Conservation (phyloP, 2,888 invertebrate genomes). For the Drosophila rubida region DNA sequence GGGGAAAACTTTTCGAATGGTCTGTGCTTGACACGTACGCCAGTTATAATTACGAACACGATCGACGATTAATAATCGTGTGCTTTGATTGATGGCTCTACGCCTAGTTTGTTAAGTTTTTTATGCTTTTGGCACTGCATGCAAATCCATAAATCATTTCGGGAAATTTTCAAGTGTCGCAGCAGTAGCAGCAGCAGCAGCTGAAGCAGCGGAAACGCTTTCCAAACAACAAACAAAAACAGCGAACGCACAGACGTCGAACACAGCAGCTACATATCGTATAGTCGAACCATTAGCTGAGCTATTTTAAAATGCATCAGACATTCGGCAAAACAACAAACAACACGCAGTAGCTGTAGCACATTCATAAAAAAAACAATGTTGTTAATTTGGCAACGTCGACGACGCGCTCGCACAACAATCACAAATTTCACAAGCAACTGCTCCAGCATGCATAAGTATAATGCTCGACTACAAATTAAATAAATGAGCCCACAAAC, state of each 20-base stretch:
- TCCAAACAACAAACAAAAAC: slow-evolving; percentile 27
- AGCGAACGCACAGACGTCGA: slow-evolving; percentile 5
- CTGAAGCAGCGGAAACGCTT: slow-evolving; percentile 6
- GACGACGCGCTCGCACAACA: slow-evolving; percentile 46
- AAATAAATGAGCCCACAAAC: slow-evolving; percentile 13
- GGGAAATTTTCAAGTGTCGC: slow-evolving; percentile 29
- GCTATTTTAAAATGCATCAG: slow-evolving; percentile 56
- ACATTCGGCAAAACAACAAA: slow-evolving; percentile 10
- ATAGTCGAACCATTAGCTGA: slow-evolving; percentile 40
- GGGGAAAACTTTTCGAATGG: neutral
- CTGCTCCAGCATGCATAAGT: slow-evolving; percentile 4
- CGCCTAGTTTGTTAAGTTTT: slow-evolving; percentile 47
- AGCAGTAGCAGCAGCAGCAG: neutral
- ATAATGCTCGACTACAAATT: slow-evolving; percentile 19
- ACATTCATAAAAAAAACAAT: slow-evolving; percentile 43
- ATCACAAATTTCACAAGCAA: slow-evolving; percentile 25
- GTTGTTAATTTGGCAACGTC: slow-evolving; percentile 62
- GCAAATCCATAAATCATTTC: slow-evolving; percentile 64
- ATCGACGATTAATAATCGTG: slow-evolving; percentile 53
- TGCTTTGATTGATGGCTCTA: slow-evolving; percentile 59
- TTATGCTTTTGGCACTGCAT: slow-evolving; percentile 40
- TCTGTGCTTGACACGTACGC: slow-evolving; percentile 26
- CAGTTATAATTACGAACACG: slow-evolving; percentile 27
- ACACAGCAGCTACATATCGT: slow-evolving; percentile 3
- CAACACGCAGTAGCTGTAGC: slow-evolving; percentile 15